These are phyloP conservation scores for Galerucella calmariensis DNA, from an alignment of 2,888 invertebrate species.

Conservation along the genomic window DNA sequence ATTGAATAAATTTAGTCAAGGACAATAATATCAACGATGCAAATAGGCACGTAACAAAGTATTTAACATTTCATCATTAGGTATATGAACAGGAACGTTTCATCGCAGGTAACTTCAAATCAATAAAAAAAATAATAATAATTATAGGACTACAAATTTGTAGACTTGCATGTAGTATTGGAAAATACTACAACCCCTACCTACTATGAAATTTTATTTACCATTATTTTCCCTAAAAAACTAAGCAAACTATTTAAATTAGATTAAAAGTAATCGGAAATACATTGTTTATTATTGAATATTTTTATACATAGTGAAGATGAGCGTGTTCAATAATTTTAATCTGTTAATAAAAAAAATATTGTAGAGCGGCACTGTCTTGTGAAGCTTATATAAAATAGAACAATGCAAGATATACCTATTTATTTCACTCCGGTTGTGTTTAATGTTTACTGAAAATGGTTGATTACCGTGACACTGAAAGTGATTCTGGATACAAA, in stretches of 20 bases:
- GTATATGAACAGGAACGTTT: background rate
- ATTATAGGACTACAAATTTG: background rate
- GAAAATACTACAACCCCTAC: too few species aligned
- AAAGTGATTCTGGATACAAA: background rate
- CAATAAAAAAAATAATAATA: background rate
- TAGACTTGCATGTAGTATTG: too few species aligned
- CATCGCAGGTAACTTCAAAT: background rate
- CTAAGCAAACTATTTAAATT: too few species aligned
- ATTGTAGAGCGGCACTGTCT: conserved; percentile 9
- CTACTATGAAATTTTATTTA: too few species aligned
- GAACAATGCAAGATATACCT: background rate
- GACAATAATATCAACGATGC: background rate
- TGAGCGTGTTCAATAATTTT: background rate
- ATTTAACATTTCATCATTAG: background rate
- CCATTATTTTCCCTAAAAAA: too few species aligned
- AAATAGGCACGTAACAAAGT: background rate
- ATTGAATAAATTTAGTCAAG: background rate
- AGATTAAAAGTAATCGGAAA: too few species aligned
- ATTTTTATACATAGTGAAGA: background rate
- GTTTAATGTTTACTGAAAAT: conserved; percentile 7
- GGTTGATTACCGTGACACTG: conserved; percentile 15
- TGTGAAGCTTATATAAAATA: conserved; percentile 17
- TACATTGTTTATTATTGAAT: too few species aligned
- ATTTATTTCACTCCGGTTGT: conserved; percentile 2
- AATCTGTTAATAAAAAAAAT: background rate